Base-by-base conservation (phyloP, 2,113 vertebrate genomes). In the Calidris pugnax region DNA sequence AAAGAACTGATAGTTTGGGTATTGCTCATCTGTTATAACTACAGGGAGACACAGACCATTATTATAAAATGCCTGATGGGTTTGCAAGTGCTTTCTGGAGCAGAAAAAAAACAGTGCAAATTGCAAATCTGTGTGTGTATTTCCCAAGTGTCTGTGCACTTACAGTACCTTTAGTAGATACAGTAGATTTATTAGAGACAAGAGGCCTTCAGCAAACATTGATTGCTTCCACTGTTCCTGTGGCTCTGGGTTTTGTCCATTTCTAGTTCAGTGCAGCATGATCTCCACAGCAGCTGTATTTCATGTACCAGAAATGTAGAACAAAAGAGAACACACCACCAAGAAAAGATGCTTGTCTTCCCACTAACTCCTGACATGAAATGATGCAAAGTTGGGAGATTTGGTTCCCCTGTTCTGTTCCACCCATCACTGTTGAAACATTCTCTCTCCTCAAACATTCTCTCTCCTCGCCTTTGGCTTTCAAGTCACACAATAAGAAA, bases 381-480 rank as follows among this genome's bases (percentile, higher is more conserved):
- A 79, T 10, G 14, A 74, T 53, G 30, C 4, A 66, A 69, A 81
- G 30, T 18, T 50, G 5, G 33, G 15, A 73, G 13, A 39, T 60
- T 33, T 7, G 1, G 7, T 85, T 86, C 26, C 14, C 26, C 15
- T 77, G 7, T 60, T 86, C 51, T 77, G 13, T 30, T 93, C 32
- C 22, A 48, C 9, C 5, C 20, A 28, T 15, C 2, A 4, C 26
- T 0, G 0, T 4, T 50, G 69, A 63, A 33, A 19, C 24, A 55
- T 12, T 43, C 21, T 67, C 47, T 63, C 28, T n/a, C 7, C 12
- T 5, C 12, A 63, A 33, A 22, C 24, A 59, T 10, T 43, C 24
- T 67, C 43, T 67, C 28, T n/a, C 8, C 10, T 5, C 9, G n/a
- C 16, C 15, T 41, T 81, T 66, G 35, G 15, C 13, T 82, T 71